Evolutionary conservation across 2,888 invertebrate species (phyloP), one percentile per base, ranked within the genome.

Genomic region (Clunio marinus): DNA sequence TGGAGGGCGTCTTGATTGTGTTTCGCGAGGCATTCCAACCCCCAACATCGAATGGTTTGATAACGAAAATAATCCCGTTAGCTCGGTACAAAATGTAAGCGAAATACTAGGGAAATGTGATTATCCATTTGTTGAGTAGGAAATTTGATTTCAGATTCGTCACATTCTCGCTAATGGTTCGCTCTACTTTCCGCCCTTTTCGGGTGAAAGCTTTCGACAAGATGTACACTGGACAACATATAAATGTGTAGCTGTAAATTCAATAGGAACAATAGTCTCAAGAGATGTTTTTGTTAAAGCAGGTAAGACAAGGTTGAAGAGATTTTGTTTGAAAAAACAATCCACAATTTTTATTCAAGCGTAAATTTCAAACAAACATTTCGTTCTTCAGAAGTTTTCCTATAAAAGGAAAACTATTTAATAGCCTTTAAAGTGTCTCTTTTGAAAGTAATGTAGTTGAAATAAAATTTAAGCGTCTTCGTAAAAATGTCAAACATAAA

Each of bases 141-240:
- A 51, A 32, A 55, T 55, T 10, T 66, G 2, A 35, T 66, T 68
- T 25, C 75, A 81, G 75, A 80, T 81, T 71, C 80, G 83, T 35
- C 81, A 82, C 73, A 80, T 82, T 70, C 77, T 81, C 67, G 80
- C 80, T 27, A 83, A 83, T 75, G 82, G 82, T 35, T 81, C 83
- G 25, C 76, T 83, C 58, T 79, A 82, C 73, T 83, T 83, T 73
- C 82, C 82, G 10, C 80, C 81, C 68, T 83, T 83, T 74, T 80
- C 81, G 69, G 81, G 82, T 8, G 82, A 82, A 71, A 80, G 81
- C 69, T 83, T 83, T 74, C 79, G 83, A 60, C 83, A 83, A 75
- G 83, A 83, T 73, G 82, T 83, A 28, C 83, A 83, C 72, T 82
- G 82, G 80, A 79, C 82, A 41, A 77, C 80, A 37, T 83, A 83